Conservation (phyloP, 2,113 vertebrate genomes). For the Cisticola juncidis region DNA sequence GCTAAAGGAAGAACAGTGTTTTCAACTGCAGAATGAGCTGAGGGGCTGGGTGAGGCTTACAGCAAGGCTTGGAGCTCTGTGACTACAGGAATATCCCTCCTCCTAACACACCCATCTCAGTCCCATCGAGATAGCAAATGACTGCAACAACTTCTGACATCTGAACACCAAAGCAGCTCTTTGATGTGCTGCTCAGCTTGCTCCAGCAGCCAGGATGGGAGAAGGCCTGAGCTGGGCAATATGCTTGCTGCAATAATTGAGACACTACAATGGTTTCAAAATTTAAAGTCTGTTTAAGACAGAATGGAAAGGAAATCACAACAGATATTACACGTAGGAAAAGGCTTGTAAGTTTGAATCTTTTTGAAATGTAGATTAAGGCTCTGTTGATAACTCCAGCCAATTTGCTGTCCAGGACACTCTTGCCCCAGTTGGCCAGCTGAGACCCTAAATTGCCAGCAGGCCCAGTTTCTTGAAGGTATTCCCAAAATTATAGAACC, state of each 20-base stretch:
- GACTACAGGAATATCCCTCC: neutral
- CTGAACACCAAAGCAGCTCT: neutral
- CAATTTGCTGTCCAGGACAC: neutral
- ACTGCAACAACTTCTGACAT: neutral
- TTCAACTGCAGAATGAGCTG: neutral
- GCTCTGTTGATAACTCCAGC: neutral
- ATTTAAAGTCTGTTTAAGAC: neutral
- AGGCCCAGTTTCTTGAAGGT: neutral
- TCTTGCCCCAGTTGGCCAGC: neutral
- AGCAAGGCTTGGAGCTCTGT: neutral
- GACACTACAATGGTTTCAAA: neutral
- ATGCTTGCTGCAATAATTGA: neutral
- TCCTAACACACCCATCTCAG: neutral
- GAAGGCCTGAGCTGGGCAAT: neutral
- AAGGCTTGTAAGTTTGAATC: neutral
- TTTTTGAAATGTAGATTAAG: neutral
- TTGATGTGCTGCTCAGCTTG: neutral
- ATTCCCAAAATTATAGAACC: neutral
- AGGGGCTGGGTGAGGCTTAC: neutral
- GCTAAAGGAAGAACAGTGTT: neutral
- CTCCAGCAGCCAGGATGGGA: neutral
- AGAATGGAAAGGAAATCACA: neutral
- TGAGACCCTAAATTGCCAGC: neutral
- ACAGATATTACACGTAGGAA: neutral
- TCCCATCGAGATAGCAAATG: neutral